phyloP scores from a whole-genome alignment of 1,140 invertebrate genomes.

The Drosophila mojavensis region DNA sequence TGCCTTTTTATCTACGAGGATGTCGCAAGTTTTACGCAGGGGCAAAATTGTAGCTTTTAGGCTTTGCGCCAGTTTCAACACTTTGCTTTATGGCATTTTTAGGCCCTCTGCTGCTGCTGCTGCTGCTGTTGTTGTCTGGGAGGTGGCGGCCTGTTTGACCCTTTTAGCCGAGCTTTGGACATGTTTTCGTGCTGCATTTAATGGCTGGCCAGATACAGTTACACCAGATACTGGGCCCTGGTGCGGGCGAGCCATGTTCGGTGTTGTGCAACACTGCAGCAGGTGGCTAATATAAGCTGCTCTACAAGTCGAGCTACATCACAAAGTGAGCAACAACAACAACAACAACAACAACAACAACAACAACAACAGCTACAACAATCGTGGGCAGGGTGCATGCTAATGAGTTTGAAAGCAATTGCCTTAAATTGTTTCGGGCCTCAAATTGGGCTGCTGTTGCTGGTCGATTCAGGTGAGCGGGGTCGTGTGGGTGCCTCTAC shows the following conservation, averaged over 20 bases:
- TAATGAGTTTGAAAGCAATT: constrained; percentile 73
- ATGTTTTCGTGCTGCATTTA: constrained; percentile 62
- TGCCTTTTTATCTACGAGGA: constrained; percentile 57
- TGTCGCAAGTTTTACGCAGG: constrained; percentile 55
- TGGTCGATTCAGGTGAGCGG: constrained; percentile 15
- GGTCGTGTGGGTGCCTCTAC: constrained; percentile 1
- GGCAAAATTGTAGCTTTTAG: constrained; percentile 61
- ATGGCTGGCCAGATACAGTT: constrained; percentile 64
- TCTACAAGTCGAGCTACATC: constrained; percentile 17
- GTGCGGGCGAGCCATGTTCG: neutral
- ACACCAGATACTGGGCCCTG: constrained; percentile 28
- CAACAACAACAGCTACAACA: neutral
- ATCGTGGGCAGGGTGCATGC: constrained; percentile 47
- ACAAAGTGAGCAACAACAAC: constrained; percentile 8
- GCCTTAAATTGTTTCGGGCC: constrained; percentile 65
- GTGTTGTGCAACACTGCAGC: constrained; percentile 19
- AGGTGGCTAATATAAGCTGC: constrained; percentile 38
- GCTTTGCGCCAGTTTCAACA: constrained; percentile 67
- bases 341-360: constrained; percentile 1
- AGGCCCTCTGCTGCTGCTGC: neutral
- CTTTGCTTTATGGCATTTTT: constrained; percentile 61
- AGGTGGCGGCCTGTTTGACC: constrained; percentile 7
- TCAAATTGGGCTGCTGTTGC: constrained; percentile 45
- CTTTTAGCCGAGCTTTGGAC: constrained; percentile 65
- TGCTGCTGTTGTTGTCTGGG: neutral